A percentile compares a stretch with the other conserved stretches of the same genome.
Conservation (phyloP, 1,140 invertebrate species). For the Pseudomyrmex sp. region DNA sequence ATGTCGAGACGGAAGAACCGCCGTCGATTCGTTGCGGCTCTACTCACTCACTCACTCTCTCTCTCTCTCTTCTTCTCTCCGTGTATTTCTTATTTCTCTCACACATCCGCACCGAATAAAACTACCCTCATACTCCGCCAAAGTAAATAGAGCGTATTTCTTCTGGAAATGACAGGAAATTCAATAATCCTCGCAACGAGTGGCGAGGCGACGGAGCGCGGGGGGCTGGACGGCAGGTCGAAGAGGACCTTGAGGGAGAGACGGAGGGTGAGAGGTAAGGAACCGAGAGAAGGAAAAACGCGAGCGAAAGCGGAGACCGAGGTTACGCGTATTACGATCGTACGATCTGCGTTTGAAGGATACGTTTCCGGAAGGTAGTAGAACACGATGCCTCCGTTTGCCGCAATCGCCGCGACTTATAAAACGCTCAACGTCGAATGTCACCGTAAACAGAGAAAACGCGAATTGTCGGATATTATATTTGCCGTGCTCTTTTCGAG, state of each 20-base stretch:
- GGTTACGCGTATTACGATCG: conserved; percentile 49
- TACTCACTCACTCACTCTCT: no score
- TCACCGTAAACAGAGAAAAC: conserved; percentile 41
- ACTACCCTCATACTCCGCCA: conserved; percentile 61
- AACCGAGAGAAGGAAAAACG: conserved; percentile 41
- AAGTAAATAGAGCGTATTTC: conserved; percentile 84
- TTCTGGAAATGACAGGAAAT: conserved; percentile 85
- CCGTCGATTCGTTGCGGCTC: conserved; percentile 58
- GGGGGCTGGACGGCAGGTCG: conserved; percentile 31
- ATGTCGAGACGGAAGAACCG: conserved; percentile 23
- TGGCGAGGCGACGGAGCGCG: conserved; percentile 57
- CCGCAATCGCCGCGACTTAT: conserved; percentile 46
- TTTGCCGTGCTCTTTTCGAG: conserved; percentile 43
- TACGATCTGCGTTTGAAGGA: conserved; percentile 53
- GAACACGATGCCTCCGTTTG: conserved; percentile 45
- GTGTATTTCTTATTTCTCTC: conserved; percentile 70
- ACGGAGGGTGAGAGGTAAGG: conserved; percentile 16
- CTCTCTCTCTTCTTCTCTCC: not conserved
- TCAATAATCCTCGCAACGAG: conserved; percentile 83
- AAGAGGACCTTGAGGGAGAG: conserved; percentile 49
- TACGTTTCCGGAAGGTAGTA: conserved; percentile 21
- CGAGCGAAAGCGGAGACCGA: conserved; percentile 51
- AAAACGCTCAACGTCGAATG: conserved; percentile 57
- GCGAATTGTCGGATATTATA: conserved; percentile 48
- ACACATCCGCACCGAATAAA: conserved; percentile 60